Evolutionary conservation across 2,888 invertebrate genomes (phyloP).

Genomic region (Automeris io): DNA sequence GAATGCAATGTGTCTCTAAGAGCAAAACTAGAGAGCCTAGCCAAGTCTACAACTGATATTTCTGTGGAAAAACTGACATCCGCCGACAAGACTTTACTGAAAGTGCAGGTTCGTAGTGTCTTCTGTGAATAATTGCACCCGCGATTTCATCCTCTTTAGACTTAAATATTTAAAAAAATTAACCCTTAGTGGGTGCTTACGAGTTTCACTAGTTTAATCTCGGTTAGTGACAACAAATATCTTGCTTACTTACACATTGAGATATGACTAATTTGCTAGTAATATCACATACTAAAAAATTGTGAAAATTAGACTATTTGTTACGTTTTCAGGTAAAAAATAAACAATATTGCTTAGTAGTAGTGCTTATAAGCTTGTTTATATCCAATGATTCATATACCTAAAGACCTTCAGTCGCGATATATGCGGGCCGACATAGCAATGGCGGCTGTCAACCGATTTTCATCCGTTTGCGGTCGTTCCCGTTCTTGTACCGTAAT

Average conservation of each 20-base stretch:
- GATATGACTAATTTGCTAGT: too few relatives aligned
- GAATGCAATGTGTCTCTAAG: constrained; percentile 57
- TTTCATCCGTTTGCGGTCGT: too few relatives aligned
- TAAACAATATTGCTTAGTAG: too few relatives aligned
- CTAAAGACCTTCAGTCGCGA: too few relatives aligned
- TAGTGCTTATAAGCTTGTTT: too few relatives aligned
- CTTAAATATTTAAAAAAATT: background rate
- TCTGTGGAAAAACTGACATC: constrained; percentile 51
- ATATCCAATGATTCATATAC: too few relatives aligned
- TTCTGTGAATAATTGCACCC: background rate
- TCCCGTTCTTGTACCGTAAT: too few relatives aligned
- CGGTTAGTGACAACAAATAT: background rate
- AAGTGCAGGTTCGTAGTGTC: constrained; percentile 45
- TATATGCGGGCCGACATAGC: too few relatives aligned
- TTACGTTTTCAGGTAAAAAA: too few relatives aligned
- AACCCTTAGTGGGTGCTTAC: background rate
- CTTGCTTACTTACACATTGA: background rate
- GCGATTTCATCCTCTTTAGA: background rate
- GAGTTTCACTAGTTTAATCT: background rate
- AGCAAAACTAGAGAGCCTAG: constrained; percentile 49
- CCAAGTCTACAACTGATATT: constrained; percentile 52
- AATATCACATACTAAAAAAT: too few relatives aligned
- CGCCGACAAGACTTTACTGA: constrained; percentile 50
- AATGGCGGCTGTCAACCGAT: too few relatives aligned
- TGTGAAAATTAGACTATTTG: too few relatives aligned